Conservation (phyloP, 2,113 vertebrate genomes). For the Protobothrops mucrosquamatus region DNA sequence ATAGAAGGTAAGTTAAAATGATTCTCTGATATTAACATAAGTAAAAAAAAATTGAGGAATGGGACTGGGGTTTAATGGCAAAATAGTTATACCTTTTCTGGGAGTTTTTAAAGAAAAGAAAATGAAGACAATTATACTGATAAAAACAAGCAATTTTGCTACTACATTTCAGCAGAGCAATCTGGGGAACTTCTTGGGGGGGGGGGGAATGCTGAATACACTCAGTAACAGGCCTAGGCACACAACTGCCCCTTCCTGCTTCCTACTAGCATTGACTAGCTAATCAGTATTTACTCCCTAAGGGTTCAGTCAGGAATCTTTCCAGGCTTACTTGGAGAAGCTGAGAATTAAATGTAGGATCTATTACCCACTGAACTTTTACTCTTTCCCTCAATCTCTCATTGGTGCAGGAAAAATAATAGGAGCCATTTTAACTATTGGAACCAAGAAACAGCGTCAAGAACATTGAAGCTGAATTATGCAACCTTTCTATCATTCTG, state of each 20-base stretch:
- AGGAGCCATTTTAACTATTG: background rate
- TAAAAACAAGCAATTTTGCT: background rate
- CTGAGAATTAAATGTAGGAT: background rate
- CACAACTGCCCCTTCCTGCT: background rate
- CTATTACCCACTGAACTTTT: background rate
- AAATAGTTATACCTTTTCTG: background rate
- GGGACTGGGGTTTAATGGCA: background rate
- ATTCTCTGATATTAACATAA: background rate
- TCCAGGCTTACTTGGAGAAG: background rate
- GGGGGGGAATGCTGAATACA: accelerated
- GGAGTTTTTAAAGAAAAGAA: background rate
- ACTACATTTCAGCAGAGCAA: background rate
- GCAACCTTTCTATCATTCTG: background rate
- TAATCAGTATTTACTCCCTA: background rate
- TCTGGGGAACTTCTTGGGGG: background rate
- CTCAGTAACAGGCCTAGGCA: background rate
- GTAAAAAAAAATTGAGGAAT: background rate
- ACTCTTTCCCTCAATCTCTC: background rate
- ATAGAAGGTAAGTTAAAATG: background rate
- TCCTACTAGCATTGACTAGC: background rate
- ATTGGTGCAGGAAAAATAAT: background rate
- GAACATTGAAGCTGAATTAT: background rate
- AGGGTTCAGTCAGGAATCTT: background rate
- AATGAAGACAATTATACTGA: background rate
- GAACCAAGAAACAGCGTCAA: background rate